Conservation (phyloP, 2,797 vertebrate species). For the Coracias cyanogaster region DNA sequence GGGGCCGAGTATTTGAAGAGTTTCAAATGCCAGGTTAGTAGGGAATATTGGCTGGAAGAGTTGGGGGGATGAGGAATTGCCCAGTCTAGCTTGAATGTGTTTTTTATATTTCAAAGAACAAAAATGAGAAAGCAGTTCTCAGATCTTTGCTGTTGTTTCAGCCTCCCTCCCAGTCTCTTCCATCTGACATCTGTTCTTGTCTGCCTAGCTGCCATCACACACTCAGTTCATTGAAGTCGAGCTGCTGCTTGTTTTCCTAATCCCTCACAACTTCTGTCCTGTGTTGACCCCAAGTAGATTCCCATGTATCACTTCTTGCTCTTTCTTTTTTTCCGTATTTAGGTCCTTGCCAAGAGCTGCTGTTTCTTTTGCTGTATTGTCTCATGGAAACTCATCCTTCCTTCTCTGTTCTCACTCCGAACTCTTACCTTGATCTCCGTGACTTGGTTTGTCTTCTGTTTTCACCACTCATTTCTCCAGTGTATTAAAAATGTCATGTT, state of each 20-base stretch:
- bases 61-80: slow-evolving; percentile 2
- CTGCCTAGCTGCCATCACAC: slow-evolving; percentile 25
- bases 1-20: slow-evolving; percentile 82
- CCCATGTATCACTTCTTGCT: neutral
- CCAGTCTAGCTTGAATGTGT: neutral
- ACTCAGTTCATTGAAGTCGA: neutral
- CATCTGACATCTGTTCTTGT: slow-evolving; percentile 1
- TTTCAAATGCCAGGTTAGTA: slow-evolving; percentile 85
- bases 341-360: slow-evolving; percentile 1
- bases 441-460: slow-evolving; percentile 7
- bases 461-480: neutral
- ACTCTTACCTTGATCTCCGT: slow-evolving; percentile 2
- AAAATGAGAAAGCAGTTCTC: neutral
- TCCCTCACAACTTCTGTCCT: neutral
- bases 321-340: neutral
- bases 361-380: slow-evolving; percentile 9
- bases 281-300: neutral
- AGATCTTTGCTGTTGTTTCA: slow-evolving; percentile 9
- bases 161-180: neutral
- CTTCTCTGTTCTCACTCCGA: neutral
- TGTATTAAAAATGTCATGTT: neutral
- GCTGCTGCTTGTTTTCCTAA: slow-evolving; percentile 9
- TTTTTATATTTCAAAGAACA: neutral
- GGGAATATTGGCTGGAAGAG: slow-evolving; percentile 14
- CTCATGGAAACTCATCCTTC: slow-evolving; percentile 13